Evolutionary conservation across 2,888 invertebrate species (phyloP).

Genomic region (Heteropelma amictum): DNA sequence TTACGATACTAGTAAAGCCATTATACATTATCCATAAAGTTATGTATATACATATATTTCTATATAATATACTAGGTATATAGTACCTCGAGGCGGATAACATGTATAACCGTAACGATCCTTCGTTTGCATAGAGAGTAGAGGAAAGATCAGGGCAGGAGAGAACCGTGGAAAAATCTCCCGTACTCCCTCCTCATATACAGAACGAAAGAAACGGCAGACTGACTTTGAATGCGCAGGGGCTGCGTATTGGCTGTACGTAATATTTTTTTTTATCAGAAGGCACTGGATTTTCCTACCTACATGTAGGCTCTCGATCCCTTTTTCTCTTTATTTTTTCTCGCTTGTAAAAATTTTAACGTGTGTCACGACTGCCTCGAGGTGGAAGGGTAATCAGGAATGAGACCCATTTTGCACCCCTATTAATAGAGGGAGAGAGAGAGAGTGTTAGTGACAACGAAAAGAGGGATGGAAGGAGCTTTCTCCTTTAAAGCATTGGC

Average conservation of each 20-base stretch:
- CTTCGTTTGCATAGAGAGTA: slow-evolving; percentile 57
- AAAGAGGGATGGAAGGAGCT: neutral
- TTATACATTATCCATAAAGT: slow-evolving; percentile 42
- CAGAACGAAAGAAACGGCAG: slow-evolving; percentile 29
- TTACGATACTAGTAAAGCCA: slow-evolving; percentile 47
- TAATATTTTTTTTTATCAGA: slow-evolving; percentile 55
- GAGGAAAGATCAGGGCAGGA: slow-evolving; percentile 40
- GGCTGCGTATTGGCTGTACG: slow-evolving; percentile 42
- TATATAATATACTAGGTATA: too few species aligned
- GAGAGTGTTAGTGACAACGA: neutral
- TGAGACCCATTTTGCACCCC: slow-evolving; percentile 24
- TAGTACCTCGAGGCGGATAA: slow-evolving; percentile 46
- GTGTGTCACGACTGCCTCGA: slow-evolving; percentile 29
- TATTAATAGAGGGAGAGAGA: neutral
- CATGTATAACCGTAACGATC: slow-evolving; percentile 55
- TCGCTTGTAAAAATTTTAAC: slow-evolving; percentile 44
- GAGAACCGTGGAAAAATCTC: neutral
- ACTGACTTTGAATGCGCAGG: slow-evolving; percentile 41
- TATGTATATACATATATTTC: too few species aligned
- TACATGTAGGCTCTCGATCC: neutral
- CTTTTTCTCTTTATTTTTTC: slow-evolving; percentile 29
- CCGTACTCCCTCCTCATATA: neutral
- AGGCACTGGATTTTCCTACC: slow-evolving; percentile 28
- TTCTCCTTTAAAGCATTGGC: neutral
- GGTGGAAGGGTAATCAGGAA: slow-evolving; percentile 36